These are phyloP conservation scores for Bimastos eiseni DNA, from an alignment of 2,888 invertebrate species.

Conservation along the genomic window DNA sequence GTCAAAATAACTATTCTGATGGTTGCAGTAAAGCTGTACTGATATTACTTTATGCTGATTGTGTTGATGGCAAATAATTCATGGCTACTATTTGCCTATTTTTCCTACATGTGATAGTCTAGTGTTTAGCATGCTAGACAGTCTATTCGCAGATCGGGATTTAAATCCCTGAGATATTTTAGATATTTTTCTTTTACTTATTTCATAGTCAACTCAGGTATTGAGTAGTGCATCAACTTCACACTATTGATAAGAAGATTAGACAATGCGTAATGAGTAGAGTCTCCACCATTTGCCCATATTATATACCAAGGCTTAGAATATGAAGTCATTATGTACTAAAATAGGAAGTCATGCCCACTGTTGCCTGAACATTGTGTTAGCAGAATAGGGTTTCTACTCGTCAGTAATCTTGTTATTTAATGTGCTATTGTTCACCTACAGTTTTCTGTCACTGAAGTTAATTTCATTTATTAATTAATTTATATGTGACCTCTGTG, in stretches of 20 bases:
- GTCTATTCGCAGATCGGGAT: background rate
- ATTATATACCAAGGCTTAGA: background rate
- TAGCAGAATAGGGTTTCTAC: background rate
- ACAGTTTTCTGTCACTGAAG: too few species aligned
- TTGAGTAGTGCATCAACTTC: too few species aligned
- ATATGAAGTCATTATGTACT: background rate
- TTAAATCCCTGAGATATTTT: background rate
- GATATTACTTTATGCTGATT: too few species aligned
- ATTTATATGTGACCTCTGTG: too few species aligned
- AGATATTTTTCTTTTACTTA: background rate
- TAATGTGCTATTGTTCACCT: too few species aligned
- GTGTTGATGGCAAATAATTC: background rate
- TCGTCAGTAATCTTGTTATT: too few species aligned
- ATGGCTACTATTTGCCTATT: background rate
- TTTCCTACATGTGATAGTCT: background rate
- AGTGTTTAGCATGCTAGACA: background rate
- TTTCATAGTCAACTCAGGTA: background rate
- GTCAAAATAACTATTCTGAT: background rate
- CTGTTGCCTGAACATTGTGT: background rate
- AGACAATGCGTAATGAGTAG: background rate
- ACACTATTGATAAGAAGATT: background rate
- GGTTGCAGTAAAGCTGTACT: background rate
- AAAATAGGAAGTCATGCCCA: background rate
- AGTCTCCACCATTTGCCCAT: background rate
- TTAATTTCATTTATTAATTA: too few species aligned